phyloP scores from a whole-genome alignment of 2,888 invertebrate genomes.

The Orthonevra nobilis region DNA sequence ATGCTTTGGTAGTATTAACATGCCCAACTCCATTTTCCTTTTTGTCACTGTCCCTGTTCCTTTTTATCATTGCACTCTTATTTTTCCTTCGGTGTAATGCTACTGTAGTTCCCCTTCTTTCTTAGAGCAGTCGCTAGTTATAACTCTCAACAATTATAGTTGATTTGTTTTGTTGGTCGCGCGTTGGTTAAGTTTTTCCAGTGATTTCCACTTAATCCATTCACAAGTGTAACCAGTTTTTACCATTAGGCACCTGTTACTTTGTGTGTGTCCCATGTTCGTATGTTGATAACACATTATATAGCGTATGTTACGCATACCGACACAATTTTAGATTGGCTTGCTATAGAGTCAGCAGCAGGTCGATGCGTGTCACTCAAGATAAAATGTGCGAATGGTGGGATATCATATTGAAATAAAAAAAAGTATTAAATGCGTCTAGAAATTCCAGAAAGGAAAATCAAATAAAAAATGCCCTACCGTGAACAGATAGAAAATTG shows the following conservation, averaged over 20 bases:
- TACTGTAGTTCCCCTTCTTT: too few species aligned
- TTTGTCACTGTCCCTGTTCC: too few species aligned
- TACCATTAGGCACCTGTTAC: conserved; percentile 62
- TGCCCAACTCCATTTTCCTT: too few species aligned
- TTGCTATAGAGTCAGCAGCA: conserved; percentile 26
- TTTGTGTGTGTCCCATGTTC: conserved; percentile 30
- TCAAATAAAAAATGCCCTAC: conserved; percentile 43
- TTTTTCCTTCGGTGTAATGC: conserved; percentile 15
- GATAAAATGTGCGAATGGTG: conserved; percentile 40
- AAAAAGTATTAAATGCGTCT: conserved; percentile 21
- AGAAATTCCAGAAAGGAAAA: conserved; percentile 38
- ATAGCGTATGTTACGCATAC: conserved; percentile 26
- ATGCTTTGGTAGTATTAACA: too few species aligned
- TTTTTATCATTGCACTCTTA: too few species aligned
- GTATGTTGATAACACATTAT: too few species aligned
- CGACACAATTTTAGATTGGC: neutral
- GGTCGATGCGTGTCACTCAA: conserved; percentile 62
- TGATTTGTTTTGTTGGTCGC: neutral
- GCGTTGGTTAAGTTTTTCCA: conserved; percentile 45
- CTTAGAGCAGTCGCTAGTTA: too few species aligned
- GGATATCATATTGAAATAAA: conserved; percentile 34
- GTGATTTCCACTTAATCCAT: conserved; percentile 48
- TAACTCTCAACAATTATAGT: too few species aligned
- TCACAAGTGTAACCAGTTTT: conserved; percentile 60
- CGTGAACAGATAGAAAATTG: conserved; percentile 15